These are phyloP conservation scores for Itoplectis maculator DNA, from an alignment of 2,888 invertebrate genomes.

Conservation along the genomic window DNA sequence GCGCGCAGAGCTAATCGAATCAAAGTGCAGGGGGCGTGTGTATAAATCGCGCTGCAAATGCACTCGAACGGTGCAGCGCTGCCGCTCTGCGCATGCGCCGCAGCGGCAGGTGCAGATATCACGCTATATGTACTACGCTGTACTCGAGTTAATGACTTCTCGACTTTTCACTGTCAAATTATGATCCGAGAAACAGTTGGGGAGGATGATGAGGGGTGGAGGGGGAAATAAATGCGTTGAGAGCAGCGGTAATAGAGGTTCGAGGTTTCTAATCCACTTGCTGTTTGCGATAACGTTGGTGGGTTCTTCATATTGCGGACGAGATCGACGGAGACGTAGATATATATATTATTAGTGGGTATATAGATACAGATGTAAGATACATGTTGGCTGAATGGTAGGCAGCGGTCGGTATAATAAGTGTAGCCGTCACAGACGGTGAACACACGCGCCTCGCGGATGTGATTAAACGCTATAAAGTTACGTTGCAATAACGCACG, in stretches of 20 bases:
- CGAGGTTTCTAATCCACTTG: conserved; percentile 56
- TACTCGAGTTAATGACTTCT: conserved; percentile 50
- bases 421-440: conserved; percentile 25
- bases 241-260: conserved; percentile 1
- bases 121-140: not conserved
- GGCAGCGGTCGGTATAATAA: not conserved
- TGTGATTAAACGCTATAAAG: conserved; percentile 70
- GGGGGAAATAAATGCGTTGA: not conserved
- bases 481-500: conserved; percentile 66
- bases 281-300: conserved; percentile 46
- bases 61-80: not conserved
- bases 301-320: not conserved
- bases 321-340: conserved; percentile 1
- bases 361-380: conserved; percentile 8
- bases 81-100: too few species aligned
- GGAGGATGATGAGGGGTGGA: too few species aligned
- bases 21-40: not conserved
- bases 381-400: too few species aligned
- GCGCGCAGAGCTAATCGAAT: conserved; percentile 40
- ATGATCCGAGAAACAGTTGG: conserved; percentile 32
- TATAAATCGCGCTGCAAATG: conserved; percentile 6
- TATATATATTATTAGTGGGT: too few species aligned
- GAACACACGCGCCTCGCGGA: conserved; percentile 56
- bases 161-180: conserved; percentile 65
- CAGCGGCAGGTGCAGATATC: conserved; percentile 12